Percentiles rank a stretch among this genome's conserved stretches.
phyloP scores from a whole-genome alignment of 2,888 invertebrate species.

The Tetrapedia diversipes region DNA sequence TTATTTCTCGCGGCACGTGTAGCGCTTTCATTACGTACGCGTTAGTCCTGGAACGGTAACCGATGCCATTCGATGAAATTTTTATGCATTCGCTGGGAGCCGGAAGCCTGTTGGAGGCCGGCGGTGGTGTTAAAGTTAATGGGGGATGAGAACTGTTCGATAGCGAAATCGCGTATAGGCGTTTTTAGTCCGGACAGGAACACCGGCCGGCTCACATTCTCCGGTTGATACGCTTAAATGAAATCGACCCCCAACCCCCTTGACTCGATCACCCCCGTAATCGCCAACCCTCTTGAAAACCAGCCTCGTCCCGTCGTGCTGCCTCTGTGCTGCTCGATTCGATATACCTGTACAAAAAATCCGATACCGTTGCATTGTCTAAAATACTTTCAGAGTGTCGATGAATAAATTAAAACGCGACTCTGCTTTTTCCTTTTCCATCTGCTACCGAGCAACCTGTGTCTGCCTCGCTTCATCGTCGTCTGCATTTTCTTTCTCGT shows the following conservation, averaged over 20 bases:
- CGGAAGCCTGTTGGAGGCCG: slow-evolving; percentile 21
- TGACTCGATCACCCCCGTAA: slow-evolving; percentile 17
- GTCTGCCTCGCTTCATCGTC: not conserved
- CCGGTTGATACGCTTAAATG: slow-evolving; percentile 62
- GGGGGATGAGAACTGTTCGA: slow-evolving; percentile 62
- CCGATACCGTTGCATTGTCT: slow-evolving; percentile 67
- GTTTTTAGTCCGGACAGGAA: slow-evolving; percentile 35
- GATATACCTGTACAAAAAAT: slow-evolving; percentile 56
- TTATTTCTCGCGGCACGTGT: slow-evolving; percentile 59
- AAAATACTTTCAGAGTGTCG: slow-evolving; percentile 67
- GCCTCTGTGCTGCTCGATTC: slow-evolving; percentile 46
- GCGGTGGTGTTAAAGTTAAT: slow-evolving; percentile 61
- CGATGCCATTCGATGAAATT: slow-evolving; percentile 65
- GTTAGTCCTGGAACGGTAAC: slow-evolving; percentile 39
- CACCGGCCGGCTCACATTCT: slow-evolving; percentile 30
- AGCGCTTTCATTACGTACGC: slow-evolving; percentile 53
- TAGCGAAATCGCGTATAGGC: slow-evolving; percentile 44
- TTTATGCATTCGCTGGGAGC: slow-evolving; percentile 52
- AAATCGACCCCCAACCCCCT: slow-evolving; percentile 54
- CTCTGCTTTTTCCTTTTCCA: not conserved
- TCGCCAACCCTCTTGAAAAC: slow-evolving; percentile 19
- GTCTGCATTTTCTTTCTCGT: not conserved
- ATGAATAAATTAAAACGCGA: slow-evolving; percentile 72
- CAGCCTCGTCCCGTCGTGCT: slow-evolving; percentile 27
- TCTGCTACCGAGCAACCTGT: not conserved